A percentile compares a stretch with the other conserved stretches of the same genome.
Evolutionary conservation across 1,140 invertebrate species (phyloP).

Genomic region (Nymphalis io): DNA sequence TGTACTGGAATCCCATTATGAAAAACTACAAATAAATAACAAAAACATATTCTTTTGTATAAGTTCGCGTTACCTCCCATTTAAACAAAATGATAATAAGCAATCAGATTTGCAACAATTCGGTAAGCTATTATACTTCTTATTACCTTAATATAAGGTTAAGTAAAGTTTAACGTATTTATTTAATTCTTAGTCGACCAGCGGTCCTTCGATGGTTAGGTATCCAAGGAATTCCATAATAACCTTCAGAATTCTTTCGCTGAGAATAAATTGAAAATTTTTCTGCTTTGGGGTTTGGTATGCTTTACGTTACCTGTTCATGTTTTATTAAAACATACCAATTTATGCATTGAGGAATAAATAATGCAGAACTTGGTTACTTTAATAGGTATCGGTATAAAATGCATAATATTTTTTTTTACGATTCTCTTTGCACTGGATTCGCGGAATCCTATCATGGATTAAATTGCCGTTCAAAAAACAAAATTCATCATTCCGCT

Average conservation of each 20-base stretch:
- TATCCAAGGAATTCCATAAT: slow-evolving; percentile 37
- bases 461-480: too few species aligned
- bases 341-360: slow-evolving; percentile 30
- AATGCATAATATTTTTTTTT: too few species aligned
- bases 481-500: too few species aligned
- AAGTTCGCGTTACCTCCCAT: slow-evolving; percentile 13
- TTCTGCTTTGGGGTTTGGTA: slow-evolving; percentile 37
- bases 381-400: neutral
- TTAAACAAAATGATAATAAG: slow-evolving; percentile 28
- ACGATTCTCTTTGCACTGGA: too few species aligned
- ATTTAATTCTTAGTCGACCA: slow-evolving; percentile 17
- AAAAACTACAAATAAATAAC: slow-evolving; percentile 4
- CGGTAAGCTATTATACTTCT: neutral
- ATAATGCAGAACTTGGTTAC: neutral
- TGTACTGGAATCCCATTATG: neutral
- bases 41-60: slow-evolving; percentile 1
- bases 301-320: slow-evolving; percentile 36
- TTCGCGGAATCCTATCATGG: too few species aligned
- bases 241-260: slow-evolving; percentile 36
- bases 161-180: neutral
- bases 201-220: slow-evolving; percentile 31
- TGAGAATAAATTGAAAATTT: slow-evolving; percentile 40
- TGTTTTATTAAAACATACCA: slow-evolving; percentile 39
- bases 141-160: slow-evolving; percentile 1
- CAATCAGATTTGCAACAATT: slow-evolving; percentile 16